Conservation (phyloP, 2,888 invertebrate genomes). For the Dorcus hopei region DNA sequence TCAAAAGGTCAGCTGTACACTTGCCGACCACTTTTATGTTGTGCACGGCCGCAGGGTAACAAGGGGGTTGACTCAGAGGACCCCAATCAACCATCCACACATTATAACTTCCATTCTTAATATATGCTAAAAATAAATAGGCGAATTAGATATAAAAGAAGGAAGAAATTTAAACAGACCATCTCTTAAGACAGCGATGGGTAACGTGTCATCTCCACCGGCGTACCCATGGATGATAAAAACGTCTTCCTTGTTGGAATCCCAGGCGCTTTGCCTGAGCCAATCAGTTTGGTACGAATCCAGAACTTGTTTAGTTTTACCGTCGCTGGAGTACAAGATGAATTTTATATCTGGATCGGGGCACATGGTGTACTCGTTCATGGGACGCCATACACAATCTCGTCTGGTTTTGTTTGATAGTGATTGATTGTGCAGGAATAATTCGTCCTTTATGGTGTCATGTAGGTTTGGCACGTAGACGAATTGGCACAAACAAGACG, state of each 20-base stretch:
- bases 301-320: constrained; percentile 52
- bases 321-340: constrained; percentile 60
- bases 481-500: constrained; percentile 1
- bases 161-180: constrained; percentile 46
- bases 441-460: constrained; percentile 56
- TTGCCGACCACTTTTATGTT: constrained; percentile 70
- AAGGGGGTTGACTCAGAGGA: constrained; percentile 64
- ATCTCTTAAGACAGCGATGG: constrained; percentile 70
- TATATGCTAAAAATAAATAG: constrained; percentile 57
- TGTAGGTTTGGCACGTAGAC: constrained; percentile 10
- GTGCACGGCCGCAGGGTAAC: constrained; percentile 66
- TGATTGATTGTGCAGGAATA: constrained; percentile 58
- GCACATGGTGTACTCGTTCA: constrained; percentile 62
- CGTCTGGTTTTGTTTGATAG: constrained; percentile 61
- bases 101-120: constrained; percentile 71
- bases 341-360: constrained; percentile 68
- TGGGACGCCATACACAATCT: constrained; percentile 68
- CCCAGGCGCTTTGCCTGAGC: constrained; percentile 69
- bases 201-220: constrained; percentile 70
- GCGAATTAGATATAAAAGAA: background rate
- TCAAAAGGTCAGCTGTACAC: constrained; percentile 65
- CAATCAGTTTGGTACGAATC: constrained; percentile 65
- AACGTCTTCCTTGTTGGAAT: constrained; percentile 66
- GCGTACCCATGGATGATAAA: constrained; percentile 75
- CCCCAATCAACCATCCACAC: constrained; percentile 78